Conservation (phyloP, 35 echinoderm and acorn worm species). For the Strongylocentrotus purpuratus region DNA sequence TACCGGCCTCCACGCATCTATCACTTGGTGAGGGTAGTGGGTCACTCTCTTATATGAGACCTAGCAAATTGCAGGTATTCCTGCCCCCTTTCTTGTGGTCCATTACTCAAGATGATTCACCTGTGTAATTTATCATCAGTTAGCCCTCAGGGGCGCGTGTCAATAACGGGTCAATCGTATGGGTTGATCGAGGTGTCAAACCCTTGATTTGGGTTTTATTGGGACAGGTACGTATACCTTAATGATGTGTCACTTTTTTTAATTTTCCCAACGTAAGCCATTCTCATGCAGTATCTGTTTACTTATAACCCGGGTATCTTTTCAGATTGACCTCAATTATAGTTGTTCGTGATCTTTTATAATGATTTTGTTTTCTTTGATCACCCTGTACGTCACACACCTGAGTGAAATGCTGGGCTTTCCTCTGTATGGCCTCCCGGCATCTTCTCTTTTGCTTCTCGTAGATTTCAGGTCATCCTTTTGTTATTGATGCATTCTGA, state of each 20-base stretch:
- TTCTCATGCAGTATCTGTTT: neutral
- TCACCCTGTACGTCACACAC: neutral
- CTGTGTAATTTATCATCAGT: neutral
- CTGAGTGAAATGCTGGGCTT: neutral
- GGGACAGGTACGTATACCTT: neutral
- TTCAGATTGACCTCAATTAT: neutral
- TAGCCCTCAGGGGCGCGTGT: neutral
- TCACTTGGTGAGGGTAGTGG: neutral
- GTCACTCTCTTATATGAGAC: neutral
- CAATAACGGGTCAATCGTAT: neutral
- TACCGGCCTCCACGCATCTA: neutral
- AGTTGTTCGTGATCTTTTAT: neutral
- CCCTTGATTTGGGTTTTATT: neutral
- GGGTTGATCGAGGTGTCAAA: neutral
- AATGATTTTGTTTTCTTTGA: neutral
- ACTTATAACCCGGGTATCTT: neutral
- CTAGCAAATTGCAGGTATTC: neutral
- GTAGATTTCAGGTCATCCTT: neutral
- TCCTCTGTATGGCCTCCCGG: neutral
- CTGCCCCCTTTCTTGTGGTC: neutral
- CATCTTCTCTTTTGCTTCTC: neutral
- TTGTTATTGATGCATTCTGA: slow-evolving; percentile 1
- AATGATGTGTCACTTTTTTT: neutral
- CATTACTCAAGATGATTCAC: neutral
- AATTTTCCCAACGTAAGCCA: neutral